A percentile compares a stretch with the other conserved stretches of the same genome.
Conservation (phyloP, 1,140 invertebrate species). For the Andrena cerasifolii region DNA sequence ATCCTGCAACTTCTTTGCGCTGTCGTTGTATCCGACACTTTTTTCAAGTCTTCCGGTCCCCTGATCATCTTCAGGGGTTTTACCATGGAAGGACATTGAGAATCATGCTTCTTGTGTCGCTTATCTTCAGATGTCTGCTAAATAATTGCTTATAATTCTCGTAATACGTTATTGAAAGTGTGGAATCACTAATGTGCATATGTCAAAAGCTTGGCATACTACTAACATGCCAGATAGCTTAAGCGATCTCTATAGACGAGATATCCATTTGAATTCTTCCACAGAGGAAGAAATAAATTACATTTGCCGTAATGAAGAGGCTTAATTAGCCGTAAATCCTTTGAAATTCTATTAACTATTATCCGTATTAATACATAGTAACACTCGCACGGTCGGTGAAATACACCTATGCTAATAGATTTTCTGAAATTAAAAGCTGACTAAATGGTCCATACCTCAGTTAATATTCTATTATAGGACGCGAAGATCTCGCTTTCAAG, state of each 20-base stretch:
- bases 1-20: constrained; percentile 7
- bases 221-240: no score
- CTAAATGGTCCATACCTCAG: background rate
- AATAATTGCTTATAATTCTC: no score
- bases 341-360: background rate
- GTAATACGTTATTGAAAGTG: no score
- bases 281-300: constrained; percentile 11
- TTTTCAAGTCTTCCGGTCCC: constrained; percentile 1
- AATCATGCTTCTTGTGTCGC: no score
- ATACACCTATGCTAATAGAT: background rate
- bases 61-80: background rate
- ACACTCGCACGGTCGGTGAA: background rate
- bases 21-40: background rate
- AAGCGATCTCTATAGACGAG: constrained; percentile 20
- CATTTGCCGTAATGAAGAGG: background rate
- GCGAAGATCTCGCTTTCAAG: background rate
- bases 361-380: background rate
- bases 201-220: no score
- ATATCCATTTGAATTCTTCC: constrained; percentile 28
- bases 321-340: constrained; percentile 6
- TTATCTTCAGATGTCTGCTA: no score
- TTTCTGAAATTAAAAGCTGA: background rate
- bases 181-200: no score
- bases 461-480: background rate
- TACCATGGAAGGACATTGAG: no score